A percentile compares a stretch with the other conserved stretches of the same genome.
These are phyloP conservation scores for Heteronetta atricapilla DNA, from an alignment of 2,113 vertebrate genomes.

Conservation along the genomic window DNA sequence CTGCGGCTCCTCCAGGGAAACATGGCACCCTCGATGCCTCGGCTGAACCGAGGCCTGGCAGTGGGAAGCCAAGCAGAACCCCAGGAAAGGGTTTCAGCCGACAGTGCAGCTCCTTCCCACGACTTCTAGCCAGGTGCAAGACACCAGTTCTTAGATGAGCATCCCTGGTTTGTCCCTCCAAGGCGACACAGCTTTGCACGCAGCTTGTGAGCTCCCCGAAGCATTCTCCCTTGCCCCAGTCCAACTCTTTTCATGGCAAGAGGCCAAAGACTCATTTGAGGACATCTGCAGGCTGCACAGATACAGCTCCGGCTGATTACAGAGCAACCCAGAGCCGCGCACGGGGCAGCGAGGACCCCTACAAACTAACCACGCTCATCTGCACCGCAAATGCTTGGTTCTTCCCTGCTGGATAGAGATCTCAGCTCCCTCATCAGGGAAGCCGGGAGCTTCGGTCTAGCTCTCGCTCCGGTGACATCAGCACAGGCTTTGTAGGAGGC, in stretches of 20 bases:
- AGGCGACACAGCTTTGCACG: background rate
- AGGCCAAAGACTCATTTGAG: background rate
- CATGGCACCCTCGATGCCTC: background rate
- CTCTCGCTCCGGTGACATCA: background rate
- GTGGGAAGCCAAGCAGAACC: background rate
- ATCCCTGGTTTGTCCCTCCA: background rate
- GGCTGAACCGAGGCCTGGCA: background rate
- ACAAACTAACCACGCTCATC: background rate
- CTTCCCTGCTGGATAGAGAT: background rate
- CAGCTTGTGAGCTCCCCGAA: background rate
- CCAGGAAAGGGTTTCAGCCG: background rate
- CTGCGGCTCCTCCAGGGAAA: background rate
- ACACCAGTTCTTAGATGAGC: background rate
- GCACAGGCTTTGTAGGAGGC: background rate
- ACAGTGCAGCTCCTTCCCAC: background rate
- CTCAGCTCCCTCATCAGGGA: background rate
- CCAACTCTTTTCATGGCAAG: background rate
- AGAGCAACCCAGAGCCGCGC: background rate
- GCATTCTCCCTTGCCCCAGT: background rate
- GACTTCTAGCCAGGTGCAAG: background rate
- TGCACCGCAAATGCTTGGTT: background rate
- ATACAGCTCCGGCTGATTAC: background rate
- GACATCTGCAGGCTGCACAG: constrained; percentile 4
- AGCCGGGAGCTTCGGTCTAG: background rate
- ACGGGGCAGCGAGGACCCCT: background rate